Evolutionary conservation across 2,113 vertebrate species (phyloP).

Genomic region (Antechinus stuartii): DNA sequence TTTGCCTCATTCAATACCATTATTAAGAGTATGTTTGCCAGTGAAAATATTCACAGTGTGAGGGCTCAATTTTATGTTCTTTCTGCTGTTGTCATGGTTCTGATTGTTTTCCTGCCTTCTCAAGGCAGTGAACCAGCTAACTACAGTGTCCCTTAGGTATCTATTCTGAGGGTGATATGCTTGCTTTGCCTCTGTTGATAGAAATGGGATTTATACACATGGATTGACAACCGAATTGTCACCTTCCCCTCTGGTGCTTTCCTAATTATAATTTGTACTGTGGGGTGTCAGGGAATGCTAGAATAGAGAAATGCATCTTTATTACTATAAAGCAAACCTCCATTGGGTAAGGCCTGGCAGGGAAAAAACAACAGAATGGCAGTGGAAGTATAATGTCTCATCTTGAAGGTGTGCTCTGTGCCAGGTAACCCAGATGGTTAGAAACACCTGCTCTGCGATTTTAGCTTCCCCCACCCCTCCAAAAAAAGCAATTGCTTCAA

Average conservation of each 20-base stretch:
- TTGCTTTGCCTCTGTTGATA: slow-evolving; percentile 60
- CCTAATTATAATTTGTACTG: slow-evolving; percentile 53
- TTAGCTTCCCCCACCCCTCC: background rate
- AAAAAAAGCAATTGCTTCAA: slow-evolving; percentile 45
- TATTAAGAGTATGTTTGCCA: background rate
- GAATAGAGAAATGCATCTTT: background rate
- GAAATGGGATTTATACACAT: slow-evolving; percentile 75
- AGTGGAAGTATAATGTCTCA: background rate
- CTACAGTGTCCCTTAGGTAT: slow-evolving; percentile 21
- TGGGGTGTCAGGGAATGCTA: slow-evolving; percentile 32
- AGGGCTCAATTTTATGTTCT: background rate
- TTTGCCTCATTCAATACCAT: background rate
- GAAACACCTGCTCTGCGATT: slow-evolving; percentile 50
- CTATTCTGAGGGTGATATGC: slow-evolving; percentile 51
- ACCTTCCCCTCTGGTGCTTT: background rate
- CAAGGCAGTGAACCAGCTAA: slow-evolving; percentile 60
- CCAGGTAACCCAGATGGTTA: background rate
- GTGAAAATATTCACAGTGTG: slow-evolving; percentile 11
- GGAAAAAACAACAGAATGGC: background rate
- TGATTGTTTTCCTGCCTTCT: slow-evolving; percentile 22
- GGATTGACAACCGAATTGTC: slow-evolving; percentile 74
- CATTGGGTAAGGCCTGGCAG: slow-evolving; percentile 1
- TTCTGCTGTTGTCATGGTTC: background rate
- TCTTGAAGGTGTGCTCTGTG: background rate
- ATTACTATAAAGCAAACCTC: slow-evolving; percentile 23